Evolutionary conservation across 2,113 vertebrate species (phyloP).

Genomic region (Colistium nudipinnis): DNA sequence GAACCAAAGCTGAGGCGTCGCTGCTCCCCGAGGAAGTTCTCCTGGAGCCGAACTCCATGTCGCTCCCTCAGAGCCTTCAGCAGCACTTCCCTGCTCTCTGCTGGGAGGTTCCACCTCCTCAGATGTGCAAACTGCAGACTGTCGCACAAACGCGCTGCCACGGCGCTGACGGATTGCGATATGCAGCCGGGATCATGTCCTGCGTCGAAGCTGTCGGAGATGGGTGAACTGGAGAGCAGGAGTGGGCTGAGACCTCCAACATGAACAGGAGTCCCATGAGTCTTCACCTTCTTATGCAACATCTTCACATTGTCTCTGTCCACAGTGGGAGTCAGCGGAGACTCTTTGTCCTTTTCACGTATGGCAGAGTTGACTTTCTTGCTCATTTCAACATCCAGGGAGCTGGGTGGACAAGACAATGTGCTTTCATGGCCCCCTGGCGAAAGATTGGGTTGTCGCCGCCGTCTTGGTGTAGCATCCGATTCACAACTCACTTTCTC

Average conservation of each 20-base stretch:
- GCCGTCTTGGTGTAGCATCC: conserved; percentile 40
- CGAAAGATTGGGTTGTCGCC: conserved; percentile 29
- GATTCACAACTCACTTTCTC: conserved; percentile 27
- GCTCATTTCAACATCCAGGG: background rate
- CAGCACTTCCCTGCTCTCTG: conserved; percentile 78
- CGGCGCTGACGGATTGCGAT: conserved; percentile 23
- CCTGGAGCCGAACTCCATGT: conserved; percentile 78
- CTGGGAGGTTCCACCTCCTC: conserved; percentile 70
- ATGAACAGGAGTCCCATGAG: background rate
- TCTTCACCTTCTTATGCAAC: conserved; percentile 19
- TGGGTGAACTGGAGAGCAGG: conserved; percentile 14
- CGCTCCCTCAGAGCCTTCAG: conserved; percentile 69
- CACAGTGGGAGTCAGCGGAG: conserved; percentile 11
- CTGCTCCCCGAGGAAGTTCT: conserved; percentile 59
- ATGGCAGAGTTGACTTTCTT: background rate
- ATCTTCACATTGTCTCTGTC: conserved; percentile 20
- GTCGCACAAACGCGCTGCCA: conserved; percentile 73
- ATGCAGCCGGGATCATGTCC: background rate
- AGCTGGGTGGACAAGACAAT: conserved; percentile 34
- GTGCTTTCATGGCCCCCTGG: conserved; percentile 46
- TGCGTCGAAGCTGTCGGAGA: conserved; percentile 5
- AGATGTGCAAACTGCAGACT: conserved; percentile 68
- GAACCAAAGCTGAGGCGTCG: conserved; percentile 5
- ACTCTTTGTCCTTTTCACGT: conserved; percentile 14
- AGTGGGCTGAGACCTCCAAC: background rate